These are phyloP conservation scores for Amphipyra tragopoginis DNA, from an alignment of 2,888 invertebrate species.

Conservation along the genomic window DNA sequence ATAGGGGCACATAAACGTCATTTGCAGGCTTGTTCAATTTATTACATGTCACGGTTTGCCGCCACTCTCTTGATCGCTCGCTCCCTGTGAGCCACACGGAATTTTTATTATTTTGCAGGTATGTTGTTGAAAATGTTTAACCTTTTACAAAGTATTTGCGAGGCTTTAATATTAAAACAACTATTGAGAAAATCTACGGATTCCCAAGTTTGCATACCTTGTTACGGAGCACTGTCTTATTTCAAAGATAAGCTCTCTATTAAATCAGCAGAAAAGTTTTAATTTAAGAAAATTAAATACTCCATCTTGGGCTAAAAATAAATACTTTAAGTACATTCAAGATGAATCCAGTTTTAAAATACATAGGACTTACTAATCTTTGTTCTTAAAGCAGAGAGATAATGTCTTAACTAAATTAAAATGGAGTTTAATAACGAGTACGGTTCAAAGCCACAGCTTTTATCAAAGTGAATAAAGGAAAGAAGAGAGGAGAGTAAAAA, in stretches of 20 bases:
- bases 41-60: conserved; percentile 44
- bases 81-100: conserved; percentile 10
- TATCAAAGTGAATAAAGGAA: conserved; percentile 46
- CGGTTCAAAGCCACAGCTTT: conserved; percentile 34
- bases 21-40: conserved; percentile 47
- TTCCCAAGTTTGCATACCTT: not conserved
- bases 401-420: conserved; percentile 49
- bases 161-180: conserved; percentile 11
- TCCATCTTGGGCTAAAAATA: conserved; percentile 14
- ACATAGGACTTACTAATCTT: conserved; percentile 24
- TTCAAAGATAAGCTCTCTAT: conserved; percentile 23
- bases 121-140: conserved; percentile 12
- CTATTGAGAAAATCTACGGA: not conserved
- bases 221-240: conserved; percentile 1
- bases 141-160: conserved; percentile 6
- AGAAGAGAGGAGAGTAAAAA: conserved; percentile 49
- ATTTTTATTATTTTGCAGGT: conserved; percentile 14
- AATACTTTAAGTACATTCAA: conserved; percentile 11
- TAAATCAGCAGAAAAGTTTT: conserved; percentile 20
- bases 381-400: conserved; percentile 9
- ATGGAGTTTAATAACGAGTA: conserved; percentile 40
- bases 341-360: conserved; percentile 25
- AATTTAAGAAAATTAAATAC: conserved; percentile 9
- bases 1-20: conserved; percentile 50
- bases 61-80: conserved; percentile 37